These are phyloP conservation scores for Automeris io DNA, from an alignment of 2,888 invertebrate genomes.

Conservation along the genomic window DNA sequence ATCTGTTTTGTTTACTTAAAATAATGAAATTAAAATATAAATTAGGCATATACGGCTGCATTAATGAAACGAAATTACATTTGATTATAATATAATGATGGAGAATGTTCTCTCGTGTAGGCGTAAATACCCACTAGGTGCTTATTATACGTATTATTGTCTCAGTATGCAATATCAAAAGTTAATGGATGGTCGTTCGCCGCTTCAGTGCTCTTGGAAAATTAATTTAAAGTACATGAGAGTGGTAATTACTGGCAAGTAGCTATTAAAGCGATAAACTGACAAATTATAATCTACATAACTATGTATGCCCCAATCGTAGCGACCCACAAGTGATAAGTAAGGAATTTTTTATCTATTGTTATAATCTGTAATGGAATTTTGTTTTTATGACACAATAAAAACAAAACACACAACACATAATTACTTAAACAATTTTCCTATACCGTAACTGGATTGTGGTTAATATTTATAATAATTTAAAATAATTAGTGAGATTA, in stretches of 20 bases:
- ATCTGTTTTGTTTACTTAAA: slow-evolving; percentile 42
- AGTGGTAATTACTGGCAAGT: slow-evolving; percentile 57
- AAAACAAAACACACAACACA: no score
- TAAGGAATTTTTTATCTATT: no score
- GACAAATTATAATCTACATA: slow-evolving; percentile 55
- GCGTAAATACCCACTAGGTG: slow-evolving; percentile 21
- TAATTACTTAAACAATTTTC: no score
- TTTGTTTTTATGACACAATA: no score
- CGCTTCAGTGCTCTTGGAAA: slow-evolving; percentile 52
- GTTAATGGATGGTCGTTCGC: slow-evolving; percentile 46
- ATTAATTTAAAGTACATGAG: slow-evolving; percentile 70
- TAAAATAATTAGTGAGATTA: no score
- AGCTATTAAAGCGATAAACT: slow-evolving; percentile 58
- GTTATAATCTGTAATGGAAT: no score
- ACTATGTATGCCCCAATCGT: slow-evolving; percentile 24
- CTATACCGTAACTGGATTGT: no score
- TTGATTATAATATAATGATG: slow-evolving; percentile 13
- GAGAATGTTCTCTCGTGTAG: slow-evolving; percentile 14
- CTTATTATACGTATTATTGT: slow-evolving; percentile 48
- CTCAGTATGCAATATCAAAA: slow-evolving; percentile 50
- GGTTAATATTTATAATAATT: no score
- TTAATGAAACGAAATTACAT: slow-evolving; percentile 18
- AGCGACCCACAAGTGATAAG: background rate
- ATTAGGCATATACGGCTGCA: background rate
- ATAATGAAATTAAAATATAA: slow-evolving; percentile 41